These are phyloP conservation scores for Arothron firmamentum DNA, from an alignment of 2,113 vertebrate species.

Conservation along the genomic window DNA sequence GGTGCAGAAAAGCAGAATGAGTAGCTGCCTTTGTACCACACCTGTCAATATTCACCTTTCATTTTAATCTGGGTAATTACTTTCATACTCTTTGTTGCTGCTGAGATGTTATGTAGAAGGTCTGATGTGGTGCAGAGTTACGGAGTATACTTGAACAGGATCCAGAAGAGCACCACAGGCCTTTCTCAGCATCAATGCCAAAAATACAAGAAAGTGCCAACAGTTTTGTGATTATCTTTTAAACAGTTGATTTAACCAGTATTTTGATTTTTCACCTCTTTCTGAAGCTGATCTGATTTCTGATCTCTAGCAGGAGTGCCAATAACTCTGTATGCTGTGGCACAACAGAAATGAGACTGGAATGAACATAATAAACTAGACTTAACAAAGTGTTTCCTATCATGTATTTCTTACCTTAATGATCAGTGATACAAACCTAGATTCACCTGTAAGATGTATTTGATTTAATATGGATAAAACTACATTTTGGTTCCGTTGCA, in stretches of 20 bases:
- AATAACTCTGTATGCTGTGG: constrained; percentile 54
- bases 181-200: constrained; percentile 35
- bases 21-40: constrained; percentile 20
- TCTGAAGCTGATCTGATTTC: constrained; percentile 11
- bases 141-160: neutral
- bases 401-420: neutral
- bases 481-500: too few relatives aligned
- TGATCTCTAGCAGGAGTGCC: constrained; percentile 40
- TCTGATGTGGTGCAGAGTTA: neutral
- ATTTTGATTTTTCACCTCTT: constrained; percentile 12
- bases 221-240: constrained; percentile 30
- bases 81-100: constrained; percentile 1
- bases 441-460: too few relatives aligned
- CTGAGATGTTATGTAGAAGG: neutral
- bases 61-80: neutral
- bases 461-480: too few relatives aligned
- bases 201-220: constrained; percentile 65
- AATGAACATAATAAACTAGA: constrained; percentile 40
- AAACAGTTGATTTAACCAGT: constrained; percentile 20
- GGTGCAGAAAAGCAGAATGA: constrained; percentile 41
- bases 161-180: neutral
- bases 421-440: neutral
- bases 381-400: constrained; percentile 16
- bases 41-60: constrained; percentile 7
- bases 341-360: constrained; percentile 33